phyloP scores from a whole-genome alignment of 2,888 invertebrate genomes.

The Nyleta sp. region DNA sequence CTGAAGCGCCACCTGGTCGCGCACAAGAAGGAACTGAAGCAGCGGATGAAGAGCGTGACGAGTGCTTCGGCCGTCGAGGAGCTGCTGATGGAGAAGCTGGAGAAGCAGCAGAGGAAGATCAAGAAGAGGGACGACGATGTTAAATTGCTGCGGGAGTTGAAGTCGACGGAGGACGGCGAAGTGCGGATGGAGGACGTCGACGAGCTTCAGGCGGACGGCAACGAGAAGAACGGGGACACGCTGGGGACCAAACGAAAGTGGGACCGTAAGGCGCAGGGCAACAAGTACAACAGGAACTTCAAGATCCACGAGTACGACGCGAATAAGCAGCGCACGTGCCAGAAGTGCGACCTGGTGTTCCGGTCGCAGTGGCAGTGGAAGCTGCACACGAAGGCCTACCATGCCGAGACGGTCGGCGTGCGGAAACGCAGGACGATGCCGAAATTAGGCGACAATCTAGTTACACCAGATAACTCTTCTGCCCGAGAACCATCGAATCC shows the following conservation, averaged over 20 bases:
- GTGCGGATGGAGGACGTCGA: too few relatives aligned
- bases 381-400: conserved; percentile 2
- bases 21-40: neutral
- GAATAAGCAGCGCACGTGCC: neutral
- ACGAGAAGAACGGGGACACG: too few relatives aligned
- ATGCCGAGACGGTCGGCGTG: neutral
- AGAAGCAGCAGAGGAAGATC: neutral
- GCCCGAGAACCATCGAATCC: too few relatives aligned
- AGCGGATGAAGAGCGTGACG: neutral
- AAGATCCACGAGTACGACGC: too few relatives aligned
- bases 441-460: neutral
- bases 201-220: too few relatives aligned
- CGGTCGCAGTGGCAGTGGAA: neutral
- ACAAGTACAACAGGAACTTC: too few relatives aligned
- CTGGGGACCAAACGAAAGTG: too few relatives aligned
- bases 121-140: too few relatives aligned
- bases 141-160: too few relatives aligned
- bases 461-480: too few relatives aligned
- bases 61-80: neutral
- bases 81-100: neutral
- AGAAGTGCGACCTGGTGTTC: conserved; percentile 28
- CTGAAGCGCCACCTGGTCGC: neutral
- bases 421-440: neutral
- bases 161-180: too few relatives aligned
- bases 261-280: too few relatives aligned